Evolutionary conservation across 2,797 vertebrate genomes (phyloP).

Genomic region (Nasua narica): DNA sequence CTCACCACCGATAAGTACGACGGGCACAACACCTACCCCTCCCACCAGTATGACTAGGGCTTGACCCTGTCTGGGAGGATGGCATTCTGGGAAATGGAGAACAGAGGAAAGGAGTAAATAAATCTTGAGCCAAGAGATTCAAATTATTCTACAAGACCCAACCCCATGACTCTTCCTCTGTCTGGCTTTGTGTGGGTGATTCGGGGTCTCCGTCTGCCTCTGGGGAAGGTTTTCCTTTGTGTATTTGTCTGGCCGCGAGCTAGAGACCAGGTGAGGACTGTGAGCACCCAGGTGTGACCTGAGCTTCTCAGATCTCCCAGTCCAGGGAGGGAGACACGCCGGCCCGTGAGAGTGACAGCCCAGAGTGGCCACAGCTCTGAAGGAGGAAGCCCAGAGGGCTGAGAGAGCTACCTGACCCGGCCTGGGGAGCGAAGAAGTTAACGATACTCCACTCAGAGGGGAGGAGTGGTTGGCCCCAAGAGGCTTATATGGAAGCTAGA

Average conservation of each 20-base stretch:
- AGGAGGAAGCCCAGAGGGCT: neutral
- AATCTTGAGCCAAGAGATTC: conserved; percentile 52
- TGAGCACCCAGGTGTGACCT: neutral
- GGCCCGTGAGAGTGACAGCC: neutral
- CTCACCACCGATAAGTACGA: conserved; percentile 89
- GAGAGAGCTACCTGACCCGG: neutral
- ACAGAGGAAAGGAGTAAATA: conserved; percentile 51
- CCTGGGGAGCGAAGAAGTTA: neutral
- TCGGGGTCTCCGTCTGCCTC: neutral
- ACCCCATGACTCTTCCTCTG: neutral
- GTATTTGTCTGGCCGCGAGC: neutral
- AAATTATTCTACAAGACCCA: neutral
- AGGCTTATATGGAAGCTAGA: neutral
- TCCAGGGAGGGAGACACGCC: neutral
- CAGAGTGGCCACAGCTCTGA: neutral
- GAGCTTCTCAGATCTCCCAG: neutral
- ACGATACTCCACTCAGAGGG: neutral
- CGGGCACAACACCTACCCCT: conserved; percentile 87
- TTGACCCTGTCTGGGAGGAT: neutral
- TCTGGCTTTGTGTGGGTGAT: neutral
- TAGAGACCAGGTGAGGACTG: neutral
- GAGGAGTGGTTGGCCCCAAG: neutral
- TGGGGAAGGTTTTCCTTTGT: neutral
- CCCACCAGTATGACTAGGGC: conserved; percentile 84
- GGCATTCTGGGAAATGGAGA: neutral